Percentiles rank a stretch among this genome's conserved stretches.
Conservation (phyloP, 1,140 invertebrate species). For the Tetramorium simillimum region DNA sequence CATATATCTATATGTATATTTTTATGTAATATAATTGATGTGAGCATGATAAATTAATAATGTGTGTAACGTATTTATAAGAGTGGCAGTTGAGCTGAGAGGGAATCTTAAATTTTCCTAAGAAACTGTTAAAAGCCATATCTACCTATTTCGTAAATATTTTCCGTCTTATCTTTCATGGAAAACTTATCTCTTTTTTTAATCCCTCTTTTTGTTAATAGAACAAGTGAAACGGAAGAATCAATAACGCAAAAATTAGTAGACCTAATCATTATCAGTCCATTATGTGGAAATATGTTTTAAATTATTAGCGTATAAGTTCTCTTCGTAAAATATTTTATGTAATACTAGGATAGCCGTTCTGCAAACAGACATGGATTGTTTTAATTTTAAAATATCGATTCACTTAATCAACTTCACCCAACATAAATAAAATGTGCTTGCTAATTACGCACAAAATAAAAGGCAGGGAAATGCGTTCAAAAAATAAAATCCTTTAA, state of each 20-base stretch:
- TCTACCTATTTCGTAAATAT: conserved; percentile 1
- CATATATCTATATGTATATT: conserved; percentile 80
- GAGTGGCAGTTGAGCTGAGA: conserved; percentile 80
- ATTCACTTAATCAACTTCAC: background rate
- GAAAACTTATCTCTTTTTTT: conserved; percentile 56
- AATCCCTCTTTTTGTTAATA: conserved; percentile 57
- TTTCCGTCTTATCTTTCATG: conserved; percentile 35
- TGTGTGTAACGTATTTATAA: conserved; percentile 79
- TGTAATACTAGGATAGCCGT: background rate
- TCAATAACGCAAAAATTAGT: conserved; percentile 20
- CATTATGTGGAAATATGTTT: conserved; percentile 70
- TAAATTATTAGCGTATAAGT: conserved; percentile 32
- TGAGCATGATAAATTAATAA: conserved; percentile 84
- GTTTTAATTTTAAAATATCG: background rate
- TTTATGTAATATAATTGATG: conserved; percentile 79
- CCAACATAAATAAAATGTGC: background rate
- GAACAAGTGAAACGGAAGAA: background rate
- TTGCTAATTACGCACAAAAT: background rate
- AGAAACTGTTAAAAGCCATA: conserved; percentile 49
- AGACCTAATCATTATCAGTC: conserved; percentile 77
- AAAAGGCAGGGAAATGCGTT: background rate
- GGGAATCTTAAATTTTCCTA: conserved; percentile 67
- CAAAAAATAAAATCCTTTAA: conserved; percentile 25
- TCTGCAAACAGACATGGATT: background rate
- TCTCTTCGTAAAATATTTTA: background rate